Percentiles rank a stretch among this genome's conserved stretches.
phyloP scores from a whole-genome alignment of 1,140 invertebrate genomes.

The Saccostrea glomerata region DNA sequence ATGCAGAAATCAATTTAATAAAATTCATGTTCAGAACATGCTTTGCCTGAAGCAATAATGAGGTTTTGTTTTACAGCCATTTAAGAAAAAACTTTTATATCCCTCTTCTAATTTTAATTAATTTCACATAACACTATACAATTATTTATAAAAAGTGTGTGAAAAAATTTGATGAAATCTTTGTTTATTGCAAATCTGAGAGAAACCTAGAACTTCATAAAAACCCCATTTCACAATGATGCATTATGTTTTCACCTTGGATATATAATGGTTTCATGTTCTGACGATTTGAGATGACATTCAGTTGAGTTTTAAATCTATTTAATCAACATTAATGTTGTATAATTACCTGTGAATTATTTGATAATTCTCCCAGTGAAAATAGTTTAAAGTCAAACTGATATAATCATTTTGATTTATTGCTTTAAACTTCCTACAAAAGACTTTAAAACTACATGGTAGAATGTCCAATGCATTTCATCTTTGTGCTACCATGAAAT shows the following conservation, averaged over 20 bases:
- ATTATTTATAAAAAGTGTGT: neutral
- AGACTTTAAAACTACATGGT: too few species aligned
- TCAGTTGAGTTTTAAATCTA: neutral
- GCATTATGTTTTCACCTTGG: neutral
- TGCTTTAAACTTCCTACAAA: conserved; percentile 1
- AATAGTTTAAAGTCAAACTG: neutral
- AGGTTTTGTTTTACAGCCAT: neutral
- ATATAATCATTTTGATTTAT: conserved; percentile 8
- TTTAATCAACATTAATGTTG: neutral
- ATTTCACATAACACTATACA: neutral
- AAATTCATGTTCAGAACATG: neutral
- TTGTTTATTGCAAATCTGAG: neutral
- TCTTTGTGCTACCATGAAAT: too few species aligned
- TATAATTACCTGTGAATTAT: neutral
- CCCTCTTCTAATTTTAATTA: neutral
- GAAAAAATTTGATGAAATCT: neutral
- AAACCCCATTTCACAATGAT: neutral
- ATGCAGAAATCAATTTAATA: too few species aligned
- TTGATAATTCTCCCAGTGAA: neutral
- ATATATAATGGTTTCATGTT: neutral
- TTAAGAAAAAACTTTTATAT: neutral
- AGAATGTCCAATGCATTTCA: too few species aligned
- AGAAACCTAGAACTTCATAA: neutral
- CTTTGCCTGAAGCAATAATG: neutral
- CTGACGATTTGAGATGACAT: neutral